phyloP scores from a whole-genome alignment of 2,113 vertebrate species.

The Athene cunicularia region DNA sequence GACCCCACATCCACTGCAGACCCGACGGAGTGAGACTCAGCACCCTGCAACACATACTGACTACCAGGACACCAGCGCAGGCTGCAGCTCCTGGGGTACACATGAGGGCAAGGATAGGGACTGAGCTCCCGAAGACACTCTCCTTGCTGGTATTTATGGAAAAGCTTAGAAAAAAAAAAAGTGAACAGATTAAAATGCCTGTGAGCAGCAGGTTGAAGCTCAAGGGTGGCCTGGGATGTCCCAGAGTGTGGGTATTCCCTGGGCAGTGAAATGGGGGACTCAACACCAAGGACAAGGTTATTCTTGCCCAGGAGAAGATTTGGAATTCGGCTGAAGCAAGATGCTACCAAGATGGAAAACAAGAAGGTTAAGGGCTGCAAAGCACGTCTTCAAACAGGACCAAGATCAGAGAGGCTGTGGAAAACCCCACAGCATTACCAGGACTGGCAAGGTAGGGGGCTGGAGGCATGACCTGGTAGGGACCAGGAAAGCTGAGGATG shows the following conservation, averaged over 20 bases:
- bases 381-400: not conserved
- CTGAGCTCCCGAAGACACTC: not conserved
- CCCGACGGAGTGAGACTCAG: not conserved
- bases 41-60: not conserved
- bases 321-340: not conserved
- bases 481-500: not conserved
- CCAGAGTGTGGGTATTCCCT: not conserved
- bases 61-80: not conserved
- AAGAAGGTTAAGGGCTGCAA: not conserved
- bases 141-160: not conserved
- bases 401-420: not conserved
- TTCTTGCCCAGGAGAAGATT: not conserved
- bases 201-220: not conserved
- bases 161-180: not conserved
- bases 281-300: not conserved
- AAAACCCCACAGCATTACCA: not conserved
- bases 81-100: not conserved
- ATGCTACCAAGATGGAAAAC: not conserved
- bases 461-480: accelerated
- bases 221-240: accelerated
- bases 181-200: not conserved
- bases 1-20: not conserved
- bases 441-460: not conserved
- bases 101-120: not conserved
- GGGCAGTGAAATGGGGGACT: not conserved